Conservation (phyloP, 2,797 vertebrate genomes). For the Leucoraja ocellata region DNA sequence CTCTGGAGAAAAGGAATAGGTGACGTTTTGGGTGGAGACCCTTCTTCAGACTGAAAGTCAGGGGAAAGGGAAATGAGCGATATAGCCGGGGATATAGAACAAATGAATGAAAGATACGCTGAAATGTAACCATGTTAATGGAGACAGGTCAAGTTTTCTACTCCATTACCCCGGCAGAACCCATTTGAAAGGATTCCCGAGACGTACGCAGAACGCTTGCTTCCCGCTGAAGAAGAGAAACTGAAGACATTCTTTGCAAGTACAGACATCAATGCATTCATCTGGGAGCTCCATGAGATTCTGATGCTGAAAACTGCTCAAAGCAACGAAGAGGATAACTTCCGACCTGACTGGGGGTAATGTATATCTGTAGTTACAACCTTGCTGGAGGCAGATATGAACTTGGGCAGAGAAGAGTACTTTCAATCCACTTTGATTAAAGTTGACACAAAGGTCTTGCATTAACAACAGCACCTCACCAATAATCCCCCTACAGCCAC, state of each 20-base stretch:
- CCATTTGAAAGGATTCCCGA: conserved; percentile 53
- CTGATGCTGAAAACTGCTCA: conserved; percentile 58
- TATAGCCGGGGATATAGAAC: no score
- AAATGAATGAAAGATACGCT: no score
- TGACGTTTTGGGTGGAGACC: no score
- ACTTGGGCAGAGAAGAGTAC: not conserved
- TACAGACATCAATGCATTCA: conserved; percentile 54
- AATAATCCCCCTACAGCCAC: no score
- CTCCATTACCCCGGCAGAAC: conserved; percentile 48
- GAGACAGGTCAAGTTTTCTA: no score
- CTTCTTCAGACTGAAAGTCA: no score
- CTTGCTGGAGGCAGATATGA: not conserved
- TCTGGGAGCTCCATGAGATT: conserved; percentile 62
- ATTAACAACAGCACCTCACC: no score
- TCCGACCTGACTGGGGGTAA: conserved; percentile 58
- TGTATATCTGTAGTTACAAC: not conserved
- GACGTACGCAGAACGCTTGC: conserved; percentile 50
- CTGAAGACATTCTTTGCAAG: conserved; percentile 52
- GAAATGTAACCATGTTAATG: no score
- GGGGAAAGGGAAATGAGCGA: no score
- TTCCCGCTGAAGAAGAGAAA: conserved; percentile 43
- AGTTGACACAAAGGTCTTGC: no score
- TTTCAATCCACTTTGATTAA: no score
- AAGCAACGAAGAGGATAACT: conserved; percentile 42
- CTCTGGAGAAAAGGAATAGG: no score